Base-by-base conservation (phyloP, 1,140 invertebrate species). In the Diorhabda carinulata region DNA sequence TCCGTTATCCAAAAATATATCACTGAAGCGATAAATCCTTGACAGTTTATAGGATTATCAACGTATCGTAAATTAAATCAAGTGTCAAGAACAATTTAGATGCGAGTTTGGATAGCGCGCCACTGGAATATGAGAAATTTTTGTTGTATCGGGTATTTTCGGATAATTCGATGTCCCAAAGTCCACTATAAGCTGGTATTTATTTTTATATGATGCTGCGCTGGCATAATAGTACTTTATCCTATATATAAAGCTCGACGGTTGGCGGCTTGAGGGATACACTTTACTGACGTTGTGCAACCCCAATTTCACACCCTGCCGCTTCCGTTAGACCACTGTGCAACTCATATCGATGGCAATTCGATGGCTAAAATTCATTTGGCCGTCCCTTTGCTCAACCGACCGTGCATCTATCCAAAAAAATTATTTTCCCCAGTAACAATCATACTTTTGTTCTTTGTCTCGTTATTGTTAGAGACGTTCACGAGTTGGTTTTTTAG, bases 331-430 rank as follows among this genome's bases (percentile, higher is more conserved):
- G 73, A 67, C 73, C 70, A 45, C 72, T 70, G 71, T 76, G 74
- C 75, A 73, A 68, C 75, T 78, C 77, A 77, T 78, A 77, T 78
- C 75, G 75, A 78, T 77, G 68, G 62, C 73, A 67, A 72, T 77
- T 78, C 75, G 75, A 78, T 77, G 68, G 65, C 73, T 70, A 72
- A 78, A 78, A 78, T 78, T 78, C 77, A 77, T 78, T 78, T 73
- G 70, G 69, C 63, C 72, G 58, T 70, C 64, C 58, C 63, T 70
- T 64, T 64, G 63, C n/a, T 43, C 58, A 64, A 41, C 43, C 43
- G n/a, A 58, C 44, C 63, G 64, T 65, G 40, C 64, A 43, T 57
- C 42, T 43, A 56, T 57, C 64, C 64, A 65, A 65, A 64, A 65
- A 62, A 56, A 41, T n/a, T 65, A 65, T 65, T 58, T 65, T 65